Evolutionary conservation across 2,888 invertebrate genomes (phyloP), one percentile per base, ranked within the genome.

Genomic region (Drepanosiphum platanoidis): DNA sequence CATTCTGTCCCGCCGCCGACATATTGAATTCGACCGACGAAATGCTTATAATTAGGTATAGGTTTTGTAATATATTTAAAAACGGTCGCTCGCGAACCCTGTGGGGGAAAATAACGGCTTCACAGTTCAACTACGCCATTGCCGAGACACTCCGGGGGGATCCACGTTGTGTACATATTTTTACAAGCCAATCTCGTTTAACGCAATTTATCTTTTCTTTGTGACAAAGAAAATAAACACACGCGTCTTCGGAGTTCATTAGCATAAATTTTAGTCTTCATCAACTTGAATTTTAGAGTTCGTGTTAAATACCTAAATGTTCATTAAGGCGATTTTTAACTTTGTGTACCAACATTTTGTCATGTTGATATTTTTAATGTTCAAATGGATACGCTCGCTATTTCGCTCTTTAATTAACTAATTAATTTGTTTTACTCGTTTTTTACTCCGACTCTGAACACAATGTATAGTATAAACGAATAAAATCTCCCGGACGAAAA

Each of bases 151-250:
- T n/a, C n/a, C 32, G 78, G 64, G 42, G 32, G 42, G 39, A 78
- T 42, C 42, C 32, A 78, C 78, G 36, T 78, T 42, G n/a, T 78
- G 66, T 58, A 74, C 32, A 58, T 32, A 61, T 75, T 58, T 75
- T 75, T 75, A 75, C 27, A 36, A 75, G 34, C 32, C 74, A 75
- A 75, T 42, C 52, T 75, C 27, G n/a, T 58, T 52, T 34, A 58
- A 75, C 34, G 32, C 8, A n/a, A 58, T n/a, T 75, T 75, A 52
- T 75, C 52, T 52, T 34, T n/a, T 13, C 34, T 52, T 52, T 75
- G 74, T 52, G n/a, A 13, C 74, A 22, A 3, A n/a, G n/a, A 34
- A 75, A 75, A 52, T 52, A 52, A 52, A 75, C 52, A 32, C 52
- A 52, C n/a, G 22, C 13, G n/a, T 75, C 74, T 75, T 52, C 34